A percentile compares a stretch with the other conserved stretches of the same genome.
phyloP scores from a whole-genome alignment of 2,888 invertebrate species.

The Oscheius sp. region DNA sequence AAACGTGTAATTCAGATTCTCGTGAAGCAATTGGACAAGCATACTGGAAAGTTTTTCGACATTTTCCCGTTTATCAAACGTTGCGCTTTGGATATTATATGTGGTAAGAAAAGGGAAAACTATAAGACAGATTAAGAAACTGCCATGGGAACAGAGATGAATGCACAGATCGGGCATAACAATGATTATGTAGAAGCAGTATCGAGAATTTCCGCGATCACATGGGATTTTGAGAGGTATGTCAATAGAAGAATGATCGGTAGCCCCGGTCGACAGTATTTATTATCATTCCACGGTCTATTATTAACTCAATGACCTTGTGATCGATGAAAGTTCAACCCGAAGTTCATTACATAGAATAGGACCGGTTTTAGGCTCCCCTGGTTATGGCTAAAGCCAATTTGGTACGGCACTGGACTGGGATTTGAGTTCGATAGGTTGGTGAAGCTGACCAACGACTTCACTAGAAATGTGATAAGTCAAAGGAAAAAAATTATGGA shows the following conservation, averaged over 20 bases:
- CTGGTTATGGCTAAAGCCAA: conserved; percentile 72
- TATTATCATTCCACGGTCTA: background rate
- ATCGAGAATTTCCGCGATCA: conserved; percentile 46
- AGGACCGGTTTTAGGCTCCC: conserved; percentile 30
- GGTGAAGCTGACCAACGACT: conserved; percentile 48
- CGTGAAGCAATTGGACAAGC: conserved; percentile 66
- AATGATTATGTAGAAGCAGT: conserved; percentile 56
- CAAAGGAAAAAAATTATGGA: background rate
- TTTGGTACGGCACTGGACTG: conserved; percentile 76
- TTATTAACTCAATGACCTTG: background rate
- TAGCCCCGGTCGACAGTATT: background rate
- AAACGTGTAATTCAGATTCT: conserved; percentile 58
- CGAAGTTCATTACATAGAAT: conserved; percentile 2
- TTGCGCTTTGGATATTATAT: conserved; percentile 73
- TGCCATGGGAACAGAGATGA: conserved; percentile 61
- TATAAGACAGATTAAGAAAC: conserved; percentile 49
- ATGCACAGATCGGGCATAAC: conserved; percentile 55
- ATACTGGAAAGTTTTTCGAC: conserved; percentile 70
- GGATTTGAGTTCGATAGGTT: conserved; percentile 43
- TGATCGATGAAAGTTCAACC: conserved; percentile 19
- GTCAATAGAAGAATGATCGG: background rate
- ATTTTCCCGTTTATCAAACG: conserved; percentile 73
- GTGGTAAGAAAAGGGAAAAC: conserved; percentile 41
- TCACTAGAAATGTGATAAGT: conserved; percentile 46
- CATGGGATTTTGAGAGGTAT: conserved; percentile 49